phyloP scores from a whole-genome alignment of 2,113 vertebrate genomes.

The Gnathonemus echidnorhynchus region DNA sequence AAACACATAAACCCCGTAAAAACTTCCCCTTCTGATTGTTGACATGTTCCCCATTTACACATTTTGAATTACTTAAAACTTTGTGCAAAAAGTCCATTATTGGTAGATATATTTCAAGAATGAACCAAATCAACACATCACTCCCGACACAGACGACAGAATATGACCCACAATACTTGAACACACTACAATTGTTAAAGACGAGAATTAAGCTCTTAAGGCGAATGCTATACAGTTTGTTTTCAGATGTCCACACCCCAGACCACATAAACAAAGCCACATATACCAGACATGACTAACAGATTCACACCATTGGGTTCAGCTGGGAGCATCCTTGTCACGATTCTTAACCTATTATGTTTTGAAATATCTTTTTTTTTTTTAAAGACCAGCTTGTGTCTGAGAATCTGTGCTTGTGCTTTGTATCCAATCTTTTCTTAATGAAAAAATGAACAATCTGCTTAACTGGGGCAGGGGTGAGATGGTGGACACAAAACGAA shows the following conservation, averaged over 20 bases:
- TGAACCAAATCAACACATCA: constrained; percentile 17
- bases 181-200: constrained; percentile 28
- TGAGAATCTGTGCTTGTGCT: constrained; percentile 9
- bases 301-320: neutral
- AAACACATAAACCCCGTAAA: neutral
- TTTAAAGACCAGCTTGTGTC: neutral
- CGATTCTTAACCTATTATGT: neutral
- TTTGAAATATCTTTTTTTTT: neutral
- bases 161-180: constrained; percentile 19
- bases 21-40: constrained; percentile 3
- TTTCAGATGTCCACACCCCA: constrained; percentile 20
- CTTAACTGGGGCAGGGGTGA: neutral
- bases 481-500: neutral
- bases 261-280: constrained; percentile 22
- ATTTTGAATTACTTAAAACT: constrained; percentile 12
- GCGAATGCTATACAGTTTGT: constrained; percentile 37
- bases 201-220: constrained; percentile 40
- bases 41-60: constrained; percentile 16
- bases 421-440: neutral
- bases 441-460: neutral
- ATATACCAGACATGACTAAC: constrained; percentile 16
- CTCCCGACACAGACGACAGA: constrained; percentile 17
- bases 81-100: constrained; percentile 17
- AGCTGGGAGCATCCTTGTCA: neutral
- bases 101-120: constrained; percentile 22